Base-by-base conservation (phyloP, 2,888 invertebrate genomes). In the Drosophila meridiana region DNA sequence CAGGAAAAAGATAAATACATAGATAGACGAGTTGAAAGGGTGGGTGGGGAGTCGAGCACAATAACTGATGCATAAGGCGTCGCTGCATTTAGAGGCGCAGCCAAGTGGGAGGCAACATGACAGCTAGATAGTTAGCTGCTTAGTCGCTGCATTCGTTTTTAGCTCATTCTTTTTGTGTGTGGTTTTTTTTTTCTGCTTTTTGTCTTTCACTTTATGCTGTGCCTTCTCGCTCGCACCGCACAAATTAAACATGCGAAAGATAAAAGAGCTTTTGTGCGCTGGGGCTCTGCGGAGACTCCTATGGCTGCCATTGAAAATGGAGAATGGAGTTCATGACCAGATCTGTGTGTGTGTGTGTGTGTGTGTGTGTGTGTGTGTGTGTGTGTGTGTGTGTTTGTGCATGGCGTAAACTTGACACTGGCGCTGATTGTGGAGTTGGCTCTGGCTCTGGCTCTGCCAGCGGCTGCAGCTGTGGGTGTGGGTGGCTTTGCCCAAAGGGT, bases 291-390 rank as follows among this genome's bases (percentile, higher is more conserved):
- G 58, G 63, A 20, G 34, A 59, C 72, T 65, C 50, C 70, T 80
- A 70, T 72, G 82, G 72, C 84, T 89, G 89, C 87, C 89, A 90
- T 90, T 82, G 86, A 88, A 87, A 87, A 83, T 80, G 83, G 83
- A 90, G 90, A 87, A 82, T 82, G 82, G 83, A 91, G 90, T 91
- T 91, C 91, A 89, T 86, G 90, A 89, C 84, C 88, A 89, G 78
- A 56, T 62, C 69, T 68, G 45, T 32, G 30, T 36, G 57, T 53
- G 50, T 62, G 53, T 71, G 64, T 48, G 56, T 69, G 69, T 60
- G 58, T 40, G 30, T 40, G 14, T 50, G 9, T 34, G 11, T 36
- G n/a, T 48, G 20, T 36, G n/a, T 32, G 26, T 34, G 43, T n/a
- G 36, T 43, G 48, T 32, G 30, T 52, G 43, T 59, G 57, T 65